These are phyloP conservation scores for Silurus lanzhouensis DNA, from an alignment of 2,797 vertebrate genomes.

Conservation along the genomic window DNA sequence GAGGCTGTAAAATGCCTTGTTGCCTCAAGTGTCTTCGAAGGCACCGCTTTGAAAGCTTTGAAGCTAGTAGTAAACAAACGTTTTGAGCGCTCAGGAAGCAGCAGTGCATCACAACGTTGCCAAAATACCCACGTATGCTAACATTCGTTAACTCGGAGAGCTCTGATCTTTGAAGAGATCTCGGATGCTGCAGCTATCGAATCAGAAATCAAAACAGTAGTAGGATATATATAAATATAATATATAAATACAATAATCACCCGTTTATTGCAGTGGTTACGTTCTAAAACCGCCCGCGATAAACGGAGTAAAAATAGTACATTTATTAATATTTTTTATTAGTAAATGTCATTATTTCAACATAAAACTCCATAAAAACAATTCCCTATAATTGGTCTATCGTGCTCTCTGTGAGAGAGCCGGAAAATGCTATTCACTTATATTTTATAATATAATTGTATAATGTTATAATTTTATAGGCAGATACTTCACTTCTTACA, in stretches of 20 bases:
- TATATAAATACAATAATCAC: not conserved
- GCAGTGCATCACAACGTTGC: not conserved
- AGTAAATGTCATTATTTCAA: too few species aligned
- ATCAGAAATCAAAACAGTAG: not conserved
- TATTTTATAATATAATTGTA: too few species aligned
- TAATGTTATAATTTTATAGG: too few species aligned
- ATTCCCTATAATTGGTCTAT: too few species aligned
- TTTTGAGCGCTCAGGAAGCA: not conserved
- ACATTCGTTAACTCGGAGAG: not conserved
- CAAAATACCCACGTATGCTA: slow-evolving; percentile 11
- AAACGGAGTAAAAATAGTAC: too few species aligned
- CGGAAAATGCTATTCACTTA: too few species aligned
- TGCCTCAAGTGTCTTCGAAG: slow-evolving; percentile 3
- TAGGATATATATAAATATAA: not conserved
- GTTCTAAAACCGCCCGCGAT: too few species aligned
- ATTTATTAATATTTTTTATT: too few species aligned
- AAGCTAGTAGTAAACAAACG: slow-evolving; percentile 2
- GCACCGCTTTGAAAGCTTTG: not conserved
- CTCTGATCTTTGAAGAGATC: not conserved
- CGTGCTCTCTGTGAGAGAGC: too few species aligned
- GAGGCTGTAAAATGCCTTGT: not conserved
- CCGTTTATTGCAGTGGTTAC: too few species aligned
- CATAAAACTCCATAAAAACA: too few species aligned
- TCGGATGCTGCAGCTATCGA: not conserved
- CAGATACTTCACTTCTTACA: too few species aligned